Conservation (phyloP, 2,797 vertebrate genomes). For the Channa striata region DNA sequence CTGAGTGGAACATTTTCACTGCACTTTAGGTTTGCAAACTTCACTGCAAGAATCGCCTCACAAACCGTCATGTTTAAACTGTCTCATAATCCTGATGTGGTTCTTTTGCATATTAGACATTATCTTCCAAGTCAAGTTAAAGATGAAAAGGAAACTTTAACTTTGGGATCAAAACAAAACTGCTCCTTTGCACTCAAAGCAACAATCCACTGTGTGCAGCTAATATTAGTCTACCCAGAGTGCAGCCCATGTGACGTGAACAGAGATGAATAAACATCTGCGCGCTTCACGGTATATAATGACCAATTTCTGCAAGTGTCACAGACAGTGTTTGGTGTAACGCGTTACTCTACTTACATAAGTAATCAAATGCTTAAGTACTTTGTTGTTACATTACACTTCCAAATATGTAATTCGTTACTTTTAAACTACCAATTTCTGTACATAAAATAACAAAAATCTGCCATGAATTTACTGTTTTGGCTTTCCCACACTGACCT, state of each 20-base stretch:
- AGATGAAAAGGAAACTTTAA: neutral
- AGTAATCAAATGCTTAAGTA: too few relatives aligned
- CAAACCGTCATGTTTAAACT: conserved; percentile 14
- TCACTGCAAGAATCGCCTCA: conserved; percentile 11
- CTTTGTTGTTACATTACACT: too few relatives aligned
- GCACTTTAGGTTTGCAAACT: too few relatives aligned
- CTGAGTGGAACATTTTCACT: too few relatives aligned
- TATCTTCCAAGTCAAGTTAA: conserved; percentile 2
- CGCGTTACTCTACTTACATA: too few relatives aligned
- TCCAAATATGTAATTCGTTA: too few relatives aligned
- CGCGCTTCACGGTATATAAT: conserved; percentile 33
- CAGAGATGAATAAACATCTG: conserved; percentile 35
- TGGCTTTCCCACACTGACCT: too few relatives aligned
- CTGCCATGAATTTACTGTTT: too few relatives aligned
- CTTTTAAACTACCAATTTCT: too few relatives aligned
- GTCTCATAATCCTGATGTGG: neutral
- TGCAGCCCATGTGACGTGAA: conserved; percentile 48
- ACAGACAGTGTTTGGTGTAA: too few relatives aligned
- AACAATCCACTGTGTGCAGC: neutral
- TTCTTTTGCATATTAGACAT: neutral
- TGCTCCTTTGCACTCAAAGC: neutral
- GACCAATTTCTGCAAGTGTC: conserved; percentile 11
- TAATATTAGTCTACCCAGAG: conserved; percentile 37
- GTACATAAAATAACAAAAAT: too few relatives aligned
- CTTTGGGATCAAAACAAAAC: neutral